Evolutionary conservation across 2,797 vertebrate genomes (phyloP).

Genomic region (Tapirus indicus): DNA sequence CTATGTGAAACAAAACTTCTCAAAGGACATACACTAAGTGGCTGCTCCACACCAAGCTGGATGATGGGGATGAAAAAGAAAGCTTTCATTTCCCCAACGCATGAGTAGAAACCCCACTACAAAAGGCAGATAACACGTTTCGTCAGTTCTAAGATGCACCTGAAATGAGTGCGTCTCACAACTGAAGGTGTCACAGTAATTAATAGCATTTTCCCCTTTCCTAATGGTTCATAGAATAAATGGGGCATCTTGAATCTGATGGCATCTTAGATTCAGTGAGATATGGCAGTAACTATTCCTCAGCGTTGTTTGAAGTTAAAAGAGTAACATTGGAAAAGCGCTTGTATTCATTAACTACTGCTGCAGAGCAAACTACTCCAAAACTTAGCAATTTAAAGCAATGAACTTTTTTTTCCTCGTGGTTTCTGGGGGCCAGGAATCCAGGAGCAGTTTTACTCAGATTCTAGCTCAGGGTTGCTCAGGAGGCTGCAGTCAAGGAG

Average conservation of each 20-base stretch:
- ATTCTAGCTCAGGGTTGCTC: background rate
- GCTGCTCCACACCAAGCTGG: background rate
- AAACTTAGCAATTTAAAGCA: background rate
- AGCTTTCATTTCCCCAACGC: background rate
- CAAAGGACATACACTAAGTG: background rate
- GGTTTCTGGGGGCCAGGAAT: background rate
- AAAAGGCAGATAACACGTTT: background rate
- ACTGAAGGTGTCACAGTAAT: background rate
- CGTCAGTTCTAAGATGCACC: background rate
- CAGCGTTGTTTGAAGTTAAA: background rate
- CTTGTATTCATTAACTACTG: background rate
- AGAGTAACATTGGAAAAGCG: background rate
- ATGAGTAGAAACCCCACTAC: background rate
- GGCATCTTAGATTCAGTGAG: constrained; percentile 4
- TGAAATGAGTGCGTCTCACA: background rate
- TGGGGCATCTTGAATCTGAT: background rate
- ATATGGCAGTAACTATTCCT: background rate
- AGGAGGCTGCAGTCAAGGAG: background rate
- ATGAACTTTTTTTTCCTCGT: background rate
- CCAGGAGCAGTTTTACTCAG: background rate
- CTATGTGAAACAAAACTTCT: background rate
- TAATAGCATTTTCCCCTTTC: background rate
- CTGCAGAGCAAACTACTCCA: background rate
- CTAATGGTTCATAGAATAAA: background rate
- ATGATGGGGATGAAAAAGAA: background rate